phyloP scores from a whole-genome alignment of 2,888 invertebrate species.

The Chorisops tibialis region DNA sequence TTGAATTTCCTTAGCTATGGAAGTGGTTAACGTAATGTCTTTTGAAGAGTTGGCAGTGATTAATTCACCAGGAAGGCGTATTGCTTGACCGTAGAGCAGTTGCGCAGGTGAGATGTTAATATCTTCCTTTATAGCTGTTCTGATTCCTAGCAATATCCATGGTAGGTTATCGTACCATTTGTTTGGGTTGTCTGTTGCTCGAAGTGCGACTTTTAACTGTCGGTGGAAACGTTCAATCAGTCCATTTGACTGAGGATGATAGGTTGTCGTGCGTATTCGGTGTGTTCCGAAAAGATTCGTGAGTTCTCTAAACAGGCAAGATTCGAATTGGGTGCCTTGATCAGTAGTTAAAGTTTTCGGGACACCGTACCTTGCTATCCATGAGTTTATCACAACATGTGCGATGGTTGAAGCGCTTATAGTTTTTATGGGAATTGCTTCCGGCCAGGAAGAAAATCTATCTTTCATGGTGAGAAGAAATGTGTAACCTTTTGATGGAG shows the following conservation, averaged over 20 bases:
- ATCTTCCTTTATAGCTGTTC: constrained; percentile 26
- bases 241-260: constrained; percentile 28
- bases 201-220: constrained; percentile 21
- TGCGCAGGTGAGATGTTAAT: constrained; percentile 24
- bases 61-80: neutral
- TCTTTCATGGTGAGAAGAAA: neutral
- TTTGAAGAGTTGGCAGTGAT: neutral
- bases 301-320: neutral
- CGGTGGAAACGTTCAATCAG: constrained; percentile 27
- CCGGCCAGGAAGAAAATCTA: neutral
- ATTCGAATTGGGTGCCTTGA: constrained; percentile 25
- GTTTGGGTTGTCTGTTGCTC: neutral
- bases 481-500: neutral
- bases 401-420: neutral
- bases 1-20: too few species aligned
- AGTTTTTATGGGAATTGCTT: neutral
- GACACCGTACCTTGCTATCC: constrained; percentile 29
- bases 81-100: constrained; percentile 23
- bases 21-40: too few species aligned
- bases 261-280: constrained; percentile 27
- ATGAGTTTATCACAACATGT: constrained; percentile 3
- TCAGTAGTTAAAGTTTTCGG: constrained; percentile 25
- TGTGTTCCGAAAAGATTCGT: constrained; percentile 2
- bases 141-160: constrained; percentile 25
- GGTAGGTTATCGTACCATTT: constrained; percentile 11